Percentiles rank a stretch among this genome's conserved stretches.
phyloP scores from a whole-genome alignment of 2,113 vertebrate species.

The Cygnus atratus region DNA sequence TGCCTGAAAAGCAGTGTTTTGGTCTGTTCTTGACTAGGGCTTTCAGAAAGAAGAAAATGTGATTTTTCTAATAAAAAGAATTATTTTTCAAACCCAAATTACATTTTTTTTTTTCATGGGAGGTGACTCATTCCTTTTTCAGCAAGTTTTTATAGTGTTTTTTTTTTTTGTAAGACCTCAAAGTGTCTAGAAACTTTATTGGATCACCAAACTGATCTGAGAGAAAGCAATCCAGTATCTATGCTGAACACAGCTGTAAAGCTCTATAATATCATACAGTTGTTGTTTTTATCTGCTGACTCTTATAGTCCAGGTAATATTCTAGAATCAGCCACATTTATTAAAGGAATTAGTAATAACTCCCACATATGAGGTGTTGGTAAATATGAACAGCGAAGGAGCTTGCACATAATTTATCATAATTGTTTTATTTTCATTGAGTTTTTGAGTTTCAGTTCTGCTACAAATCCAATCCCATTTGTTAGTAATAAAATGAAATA shows the following conservation, averaged over 20 bases:
- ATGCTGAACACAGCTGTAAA: background rate
- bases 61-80: background rate
- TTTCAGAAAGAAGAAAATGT: background rate
- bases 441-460: background rate
- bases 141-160: background rate
- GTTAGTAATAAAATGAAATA: background rate
- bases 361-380: background rate
- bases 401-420: background rate
- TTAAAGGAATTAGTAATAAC: background rate
- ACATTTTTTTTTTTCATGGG: background rate
- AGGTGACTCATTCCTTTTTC: background rate
- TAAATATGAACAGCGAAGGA: background rate
- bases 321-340: background rate
- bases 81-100: background rate
- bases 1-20: background rate
- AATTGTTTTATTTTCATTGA: background rate
- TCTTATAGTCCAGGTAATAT: background rate
- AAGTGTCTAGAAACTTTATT: background rate
- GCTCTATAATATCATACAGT: background rate
- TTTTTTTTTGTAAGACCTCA: background rate
- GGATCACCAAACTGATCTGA: background rate
- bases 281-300: background rate
- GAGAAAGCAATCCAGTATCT: background rate
- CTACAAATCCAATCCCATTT: background rate
- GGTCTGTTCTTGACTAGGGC: rapidly evolving